phyloP scores from a whole-genome alignment of 2,888 invertebrate genomes.

The Protula sp. region DNA sequence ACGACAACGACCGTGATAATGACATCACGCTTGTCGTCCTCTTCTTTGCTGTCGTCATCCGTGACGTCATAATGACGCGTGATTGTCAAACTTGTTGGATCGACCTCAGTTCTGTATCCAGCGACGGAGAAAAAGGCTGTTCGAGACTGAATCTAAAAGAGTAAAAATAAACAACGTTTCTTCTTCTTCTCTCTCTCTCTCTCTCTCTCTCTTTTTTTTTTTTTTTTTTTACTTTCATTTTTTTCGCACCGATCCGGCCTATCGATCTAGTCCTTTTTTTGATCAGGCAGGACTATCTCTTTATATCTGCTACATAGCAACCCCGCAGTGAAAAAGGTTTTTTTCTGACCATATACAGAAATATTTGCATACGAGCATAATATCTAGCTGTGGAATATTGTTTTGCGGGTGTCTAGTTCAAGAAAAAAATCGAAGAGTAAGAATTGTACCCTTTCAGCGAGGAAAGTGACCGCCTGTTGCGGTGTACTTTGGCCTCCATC shows the following conservation, averaged over 20 bases:
- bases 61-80: background rate
- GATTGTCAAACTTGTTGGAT: background rate
- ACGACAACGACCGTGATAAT: too few species aligned
- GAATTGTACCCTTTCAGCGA: background rate
- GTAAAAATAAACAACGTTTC: background rate
- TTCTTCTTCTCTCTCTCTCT: background rate
- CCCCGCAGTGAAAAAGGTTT: too few species aligned
- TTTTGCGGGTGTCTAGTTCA: background rate
- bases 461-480: background rate
- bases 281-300: too few species aligned
- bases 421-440: background rate
- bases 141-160: background rate
- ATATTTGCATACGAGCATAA: too few species aligned
- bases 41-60: too few species aligned
- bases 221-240: too few species aligned
- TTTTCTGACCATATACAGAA: background rate
- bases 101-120: background rate
- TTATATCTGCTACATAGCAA: too few species aligned
- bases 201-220: too few species aligned
- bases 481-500: background rate
- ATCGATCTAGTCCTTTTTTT: too few species aligned
- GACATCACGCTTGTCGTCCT: too few species aligned
- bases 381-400: too few species aligned
- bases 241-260: too few species aligned
- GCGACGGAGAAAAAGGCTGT: background rate